Conservation (phyloP, 2,797 vertebrate species). For the Numenius phaeopus region DNA sequence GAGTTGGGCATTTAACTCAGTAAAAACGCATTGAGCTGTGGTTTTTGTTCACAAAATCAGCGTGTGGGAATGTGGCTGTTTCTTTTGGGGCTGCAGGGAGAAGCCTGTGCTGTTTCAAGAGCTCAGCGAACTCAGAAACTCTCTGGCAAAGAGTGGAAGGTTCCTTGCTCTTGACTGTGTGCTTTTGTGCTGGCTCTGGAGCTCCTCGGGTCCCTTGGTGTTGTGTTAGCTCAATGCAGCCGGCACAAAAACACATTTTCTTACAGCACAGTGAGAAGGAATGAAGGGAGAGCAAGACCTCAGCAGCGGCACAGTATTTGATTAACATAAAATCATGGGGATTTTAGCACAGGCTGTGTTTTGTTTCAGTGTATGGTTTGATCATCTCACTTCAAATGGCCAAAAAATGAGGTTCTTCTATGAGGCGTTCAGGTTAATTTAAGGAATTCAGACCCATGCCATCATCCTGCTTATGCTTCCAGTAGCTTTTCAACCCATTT, state of each 20-base stretch:
- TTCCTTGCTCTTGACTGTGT: background rate
- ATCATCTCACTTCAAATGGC: background rate
- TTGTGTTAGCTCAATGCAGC: background rate
- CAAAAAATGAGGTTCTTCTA: background rate
- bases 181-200: background rate
- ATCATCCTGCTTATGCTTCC: background rate
- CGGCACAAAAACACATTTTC: background rate
- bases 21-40: background rate
- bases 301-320: accelerated
- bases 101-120: background rate
- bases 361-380: background rate
- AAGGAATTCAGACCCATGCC: background rate
- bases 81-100: background rate
- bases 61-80: background rate
- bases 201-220: background rate
- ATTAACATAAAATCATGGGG: accelerated
- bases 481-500: background rate
- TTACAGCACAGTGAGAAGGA: too few species aligned
- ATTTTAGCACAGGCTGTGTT: background rate
- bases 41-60: background rate
- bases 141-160: background rate
- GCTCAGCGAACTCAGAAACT: background rate
- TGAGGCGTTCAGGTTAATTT: background rate
- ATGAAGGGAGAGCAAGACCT: background rate
- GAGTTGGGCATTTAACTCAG: background rate